Conservation (phyloP, 2,797 vertebrate species). For the Avahi laniger region DNA sequence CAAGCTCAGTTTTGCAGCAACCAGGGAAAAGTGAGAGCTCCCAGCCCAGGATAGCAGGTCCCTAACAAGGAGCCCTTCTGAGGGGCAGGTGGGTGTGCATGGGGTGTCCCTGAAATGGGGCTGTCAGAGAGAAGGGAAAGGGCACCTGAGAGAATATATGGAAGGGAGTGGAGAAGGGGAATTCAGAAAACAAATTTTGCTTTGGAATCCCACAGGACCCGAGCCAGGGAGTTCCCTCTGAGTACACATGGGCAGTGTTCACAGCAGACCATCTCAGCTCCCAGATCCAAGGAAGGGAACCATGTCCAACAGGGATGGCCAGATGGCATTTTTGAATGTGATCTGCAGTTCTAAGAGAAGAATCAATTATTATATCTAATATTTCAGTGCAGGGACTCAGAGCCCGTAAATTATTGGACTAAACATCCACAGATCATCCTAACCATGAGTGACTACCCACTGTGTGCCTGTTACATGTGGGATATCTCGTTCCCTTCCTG, state of each 20-base stretch:
- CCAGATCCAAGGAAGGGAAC: not conserved
- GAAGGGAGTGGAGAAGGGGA: not conserved
- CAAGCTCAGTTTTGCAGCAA: rapidly evolving
- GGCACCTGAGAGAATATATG: not conserved
- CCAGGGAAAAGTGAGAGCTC: not conserved
- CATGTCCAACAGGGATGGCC: not conserved
- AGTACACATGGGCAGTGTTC: rapidly evolving
- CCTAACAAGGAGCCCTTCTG: not conserved
- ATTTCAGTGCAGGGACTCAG: not conserved
- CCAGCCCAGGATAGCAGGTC: not conserved
- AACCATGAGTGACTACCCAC: not conserved
- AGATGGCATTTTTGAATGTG: not conserved
- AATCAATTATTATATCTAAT: not conserved
- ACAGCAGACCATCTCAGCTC: not conserved
- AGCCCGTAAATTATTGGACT: not conserved
- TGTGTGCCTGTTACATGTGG: not conserved
- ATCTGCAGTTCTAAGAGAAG: not conserved
- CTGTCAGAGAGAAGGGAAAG: not conserved
- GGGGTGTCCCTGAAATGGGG: not conserved
- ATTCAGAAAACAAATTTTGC: not conserved
- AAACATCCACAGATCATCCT: not conserved
- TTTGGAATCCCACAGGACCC: not conserved
- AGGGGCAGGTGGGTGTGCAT: rapidly evolving
- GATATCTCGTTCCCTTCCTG: not conserved
- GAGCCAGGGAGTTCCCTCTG: not conserved